Conservation (phyloP, 2,888 invertebrate genomes). For the Lasioglossum zephyrum region DNA sequence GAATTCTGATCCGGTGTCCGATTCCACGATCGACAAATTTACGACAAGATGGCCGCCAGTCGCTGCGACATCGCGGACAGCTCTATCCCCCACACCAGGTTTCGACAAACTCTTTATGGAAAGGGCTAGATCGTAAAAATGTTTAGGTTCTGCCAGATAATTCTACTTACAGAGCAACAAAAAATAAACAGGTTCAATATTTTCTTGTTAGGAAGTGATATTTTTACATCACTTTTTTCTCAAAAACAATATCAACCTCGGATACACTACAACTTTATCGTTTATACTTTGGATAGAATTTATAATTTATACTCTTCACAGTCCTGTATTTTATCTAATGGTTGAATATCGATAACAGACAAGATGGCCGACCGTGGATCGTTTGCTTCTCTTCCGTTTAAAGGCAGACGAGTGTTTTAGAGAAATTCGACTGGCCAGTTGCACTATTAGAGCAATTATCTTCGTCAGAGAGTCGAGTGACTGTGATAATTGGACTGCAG, state of each 20-base stretch:
- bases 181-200: no score
- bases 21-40: neutral
- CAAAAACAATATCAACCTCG: no score
- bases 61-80: neutral
- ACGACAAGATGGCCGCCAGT: neutral
- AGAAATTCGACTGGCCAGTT: neutral
- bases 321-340: neutral
- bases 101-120: no score
- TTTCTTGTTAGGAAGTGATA: no score
- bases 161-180: no score
- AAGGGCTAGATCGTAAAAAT: no score
- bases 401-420: neutral
- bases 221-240: no score
- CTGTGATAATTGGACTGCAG: constrained; percentile 1
- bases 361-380: neutral
- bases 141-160: no score
- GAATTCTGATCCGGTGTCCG: neutral
- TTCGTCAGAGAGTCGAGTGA: constrained; percentile 1
- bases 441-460: constrained; percentile 1
- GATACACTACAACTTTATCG: no score
- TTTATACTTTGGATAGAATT: neutral
- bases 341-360: neutral
- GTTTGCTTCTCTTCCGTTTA: neutral
- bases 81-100: neutral
- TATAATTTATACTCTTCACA: neutral